phyloP scores from a whole-genome alignment of 2,113 vertebrate species.

The Cacatua alba region DNA sequence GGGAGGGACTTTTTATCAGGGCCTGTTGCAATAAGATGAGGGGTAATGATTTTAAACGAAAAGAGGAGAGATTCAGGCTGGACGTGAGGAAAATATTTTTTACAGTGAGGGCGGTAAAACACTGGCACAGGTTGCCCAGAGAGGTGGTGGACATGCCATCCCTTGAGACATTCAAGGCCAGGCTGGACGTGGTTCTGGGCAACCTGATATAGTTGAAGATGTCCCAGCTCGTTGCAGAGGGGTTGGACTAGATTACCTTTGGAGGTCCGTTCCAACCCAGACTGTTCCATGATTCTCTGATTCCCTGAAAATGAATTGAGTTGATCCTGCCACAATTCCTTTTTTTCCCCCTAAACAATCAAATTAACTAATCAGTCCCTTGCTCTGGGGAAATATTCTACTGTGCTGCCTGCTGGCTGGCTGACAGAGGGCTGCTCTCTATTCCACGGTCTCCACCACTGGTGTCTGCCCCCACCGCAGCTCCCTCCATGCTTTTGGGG shows the following conservation, averaged over 20 bases:
- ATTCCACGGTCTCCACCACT: accelerated
- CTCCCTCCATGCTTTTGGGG: neutral
- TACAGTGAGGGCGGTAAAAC: neutral
- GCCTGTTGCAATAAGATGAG: neutral
- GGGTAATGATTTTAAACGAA: neutral
- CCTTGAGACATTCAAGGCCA: neutral
- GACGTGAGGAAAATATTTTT: neutral
- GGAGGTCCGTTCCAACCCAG: neutral
- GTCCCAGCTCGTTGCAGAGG: neutral
- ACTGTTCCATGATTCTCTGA: neutral
- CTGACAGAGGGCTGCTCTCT: neutral
- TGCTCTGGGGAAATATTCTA: neutral
- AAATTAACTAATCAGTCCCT: neutral
- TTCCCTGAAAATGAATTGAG: neutral
- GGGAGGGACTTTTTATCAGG: neutral
- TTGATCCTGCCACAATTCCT: neutral
- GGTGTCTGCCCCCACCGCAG: accelerated
- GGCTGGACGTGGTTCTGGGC: neutral
- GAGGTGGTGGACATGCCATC: neutral
- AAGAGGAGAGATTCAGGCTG: neutral
- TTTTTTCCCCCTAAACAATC: neutral
- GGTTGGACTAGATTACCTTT: neutral
- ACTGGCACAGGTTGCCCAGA: neutral
- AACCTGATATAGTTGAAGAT: neutral
- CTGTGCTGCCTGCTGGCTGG: neutral